These are phyloP conservation scores for Aspidiotus rigidus DNA, from an alignment of 2,888 invertebrate species.

Conservation along the genomic window DNA sequence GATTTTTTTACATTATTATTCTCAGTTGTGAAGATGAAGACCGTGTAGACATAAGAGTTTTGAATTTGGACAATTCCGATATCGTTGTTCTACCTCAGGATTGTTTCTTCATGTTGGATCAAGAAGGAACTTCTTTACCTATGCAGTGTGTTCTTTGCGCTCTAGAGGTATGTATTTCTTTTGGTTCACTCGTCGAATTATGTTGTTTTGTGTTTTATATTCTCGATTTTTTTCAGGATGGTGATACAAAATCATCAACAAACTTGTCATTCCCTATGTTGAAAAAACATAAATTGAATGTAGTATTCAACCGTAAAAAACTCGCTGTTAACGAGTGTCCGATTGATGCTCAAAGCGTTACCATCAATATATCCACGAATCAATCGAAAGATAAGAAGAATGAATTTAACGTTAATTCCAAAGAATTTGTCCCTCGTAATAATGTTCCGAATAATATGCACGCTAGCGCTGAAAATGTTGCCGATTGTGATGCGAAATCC, in stretches of 20 bases:
- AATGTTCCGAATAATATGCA: not conserved
- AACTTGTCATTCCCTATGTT: conserved; percentile 11
- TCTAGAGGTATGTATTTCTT: conserved; percentile 1
- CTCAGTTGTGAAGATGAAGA: conserved; percentile 22
- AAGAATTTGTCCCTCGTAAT: conserved; percentile 13
- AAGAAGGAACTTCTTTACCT: conserved; percentile 23
- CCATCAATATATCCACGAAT: conserved; percentile 11
- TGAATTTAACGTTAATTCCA: conserved; percentile 6
- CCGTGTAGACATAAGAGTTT: conserved; percentile 19
- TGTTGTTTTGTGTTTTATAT: not conserved
- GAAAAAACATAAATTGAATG: conserved; percentile 27
- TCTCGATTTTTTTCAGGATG: not conserved
- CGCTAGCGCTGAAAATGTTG: not conserved
- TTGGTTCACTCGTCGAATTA: not conserved
- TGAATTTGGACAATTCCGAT: conserved; percentile 26
- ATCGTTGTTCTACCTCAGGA: conserved; percentile 24
- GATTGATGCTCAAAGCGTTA: conserved; percentile 17
- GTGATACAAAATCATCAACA: not conserved
- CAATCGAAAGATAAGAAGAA: conserved; percentile 10
- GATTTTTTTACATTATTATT: not conserved
- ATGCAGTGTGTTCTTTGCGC: conserved; percentile 24
- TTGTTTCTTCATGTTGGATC: conserved; percentile 28
- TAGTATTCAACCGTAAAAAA: conserved; percentile 19
- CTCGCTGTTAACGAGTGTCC: conserved; percentile 6
- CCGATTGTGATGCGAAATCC: conserved; percentile 12